Evolutionary conservation across 2,888 invertebrate genomes (phyloP).

Genomic region (Cosmia trapezina): DNA sequence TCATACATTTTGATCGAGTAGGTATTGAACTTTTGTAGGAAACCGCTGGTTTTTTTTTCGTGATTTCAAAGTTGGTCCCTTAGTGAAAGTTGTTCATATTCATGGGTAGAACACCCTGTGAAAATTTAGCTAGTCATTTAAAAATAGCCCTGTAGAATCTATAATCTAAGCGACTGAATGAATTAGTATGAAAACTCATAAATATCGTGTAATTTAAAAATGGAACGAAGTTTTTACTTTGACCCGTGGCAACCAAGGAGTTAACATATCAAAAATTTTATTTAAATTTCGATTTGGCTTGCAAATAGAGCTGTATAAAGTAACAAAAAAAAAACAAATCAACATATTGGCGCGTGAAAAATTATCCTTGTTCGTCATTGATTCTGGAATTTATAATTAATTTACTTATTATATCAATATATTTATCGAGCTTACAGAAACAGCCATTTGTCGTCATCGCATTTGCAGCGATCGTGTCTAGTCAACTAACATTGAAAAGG

Average conservation of each 20-base stretch:
- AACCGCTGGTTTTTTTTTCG: no score
- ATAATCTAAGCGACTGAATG: no score
- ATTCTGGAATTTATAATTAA: no score
- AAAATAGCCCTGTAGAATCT: no score
- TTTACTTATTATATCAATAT: no score
- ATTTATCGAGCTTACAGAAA: background rate
- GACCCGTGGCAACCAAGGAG: background rate
- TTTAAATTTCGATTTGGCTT: background rate
- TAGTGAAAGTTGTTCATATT: no score
- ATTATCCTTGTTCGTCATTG: no score
- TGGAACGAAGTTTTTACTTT: background rate
- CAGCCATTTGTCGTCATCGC: slow-evolving; percentile 6
- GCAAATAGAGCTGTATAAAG: background rate
- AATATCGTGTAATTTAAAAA: background rate
- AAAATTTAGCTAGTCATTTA: no score
- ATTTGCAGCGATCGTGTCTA: background rate
- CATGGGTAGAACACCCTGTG: no score
- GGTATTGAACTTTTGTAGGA: no score
- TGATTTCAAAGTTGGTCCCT: no score
- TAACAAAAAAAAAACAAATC: background rate
- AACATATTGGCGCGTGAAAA: background rate
- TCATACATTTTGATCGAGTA: no score
- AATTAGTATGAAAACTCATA: background rate
- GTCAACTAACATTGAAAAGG: slow-evolving; percentile 4
- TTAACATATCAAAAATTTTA: background rate